Evolutionary conservation across 2,888 invertebrate species (phyloP).

Genomic region (Danaus chrysippus): DNA sequence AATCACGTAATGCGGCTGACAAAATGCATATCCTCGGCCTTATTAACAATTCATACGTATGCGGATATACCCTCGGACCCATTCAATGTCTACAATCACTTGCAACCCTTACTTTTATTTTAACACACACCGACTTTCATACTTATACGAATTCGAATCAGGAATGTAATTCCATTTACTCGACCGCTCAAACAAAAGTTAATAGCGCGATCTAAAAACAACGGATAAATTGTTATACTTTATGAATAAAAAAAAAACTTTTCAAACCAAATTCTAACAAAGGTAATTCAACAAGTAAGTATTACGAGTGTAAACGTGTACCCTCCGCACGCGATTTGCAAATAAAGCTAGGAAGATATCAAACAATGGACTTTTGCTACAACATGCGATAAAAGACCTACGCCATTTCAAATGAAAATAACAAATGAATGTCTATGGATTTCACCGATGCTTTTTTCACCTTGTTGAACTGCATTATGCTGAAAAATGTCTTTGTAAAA

Average conservation of each 20-base stretch:
- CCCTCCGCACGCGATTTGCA: conserved; percentile 68
- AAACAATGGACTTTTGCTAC: conserved; percentile 57
- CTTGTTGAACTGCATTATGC: conserved; percentile 1
- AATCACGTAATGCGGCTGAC: conserved; percentile 39
- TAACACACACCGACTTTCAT: conserved; percentile 11
- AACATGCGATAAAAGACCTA: conserved; percentile 67
- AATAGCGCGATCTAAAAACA: conserved; percentile 9
- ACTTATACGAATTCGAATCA: conserved; percentile 14
- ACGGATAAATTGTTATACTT: conserved; percentile 14
- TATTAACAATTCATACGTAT: conserved; percentile 61
- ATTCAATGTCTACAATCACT: conserved; percentile 48
- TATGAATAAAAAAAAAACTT: conserved; percentile 26
- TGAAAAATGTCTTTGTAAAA: conserved; percentile 15
- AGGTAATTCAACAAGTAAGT: conserved; percentile 67
- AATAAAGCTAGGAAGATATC: conserved; percentile 74
- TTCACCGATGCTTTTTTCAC: conserved; percentile 36
- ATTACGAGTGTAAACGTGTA: conserved; percentile 53
- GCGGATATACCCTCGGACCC: conserved; percentile 40
- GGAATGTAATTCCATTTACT: conserved; percentile 9
- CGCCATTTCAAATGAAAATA: conserved; percentile 61
- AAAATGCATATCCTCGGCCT: conserved; percentile 51
- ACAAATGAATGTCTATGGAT: conserved; percentile 51
- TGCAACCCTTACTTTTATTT: conserved; percentile 27
- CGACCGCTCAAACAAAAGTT: conserved; percentile 8
- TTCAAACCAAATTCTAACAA: conserved; percentile 44